Evolutionary conservation across 2,888 invertebrate genomes (phyloP).

Genomic region (Harpalus rubripes): DNA sequence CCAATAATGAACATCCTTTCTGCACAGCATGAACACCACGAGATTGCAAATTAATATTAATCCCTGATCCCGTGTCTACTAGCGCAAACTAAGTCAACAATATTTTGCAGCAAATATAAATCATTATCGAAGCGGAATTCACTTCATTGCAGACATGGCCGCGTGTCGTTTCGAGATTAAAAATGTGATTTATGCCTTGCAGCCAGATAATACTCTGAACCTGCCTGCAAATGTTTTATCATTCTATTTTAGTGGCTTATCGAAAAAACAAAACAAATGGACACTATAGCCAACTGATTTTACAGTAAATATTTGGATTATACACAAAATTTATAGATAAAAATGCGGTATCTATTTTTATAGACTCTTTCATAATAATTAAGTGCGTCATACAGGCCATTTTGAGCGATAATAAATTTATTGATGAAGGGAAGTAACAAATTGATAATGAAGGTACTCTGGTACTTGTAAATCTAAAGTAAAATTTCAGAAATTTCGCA

Average conservation of each 20-base stretch:
- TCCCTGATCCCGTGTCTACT: slow-evolving; percentile 21
- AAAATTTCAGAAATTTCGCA: no score
- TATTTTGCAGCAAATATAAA: slow-evolving; percentile 61
- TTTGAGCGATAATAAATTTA: no score
- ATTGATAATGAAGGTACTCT: no score
- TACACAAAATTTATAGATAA: neutral
- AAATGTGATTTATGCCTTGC: slow-evolving; percentile 64
- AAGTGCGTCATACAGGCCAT: neutral
- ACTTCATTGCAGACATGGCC: slow-evolving; percentile 58
- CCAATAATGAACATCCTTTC: slow-evolving; percentile 24
- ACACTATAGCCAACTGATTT: neutral
- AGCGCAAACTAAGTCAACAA: slow-evolving; percentile 54
- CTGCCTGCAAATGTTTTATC: slow-evolving; percentile 64
- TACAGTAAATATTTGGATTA: slow-evolving; percentile 3
- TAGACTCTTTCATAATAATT: neutral
- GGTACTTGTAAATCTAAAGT: no score
- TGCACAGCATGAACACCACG: neutral
- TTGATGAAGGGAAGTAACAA: no score
- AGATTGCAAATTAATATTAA: slow-evolving; percentile 17
- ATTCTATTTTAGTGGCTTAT: slow-evolving; percentile 62
- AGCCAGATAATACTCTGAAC: slow-evolving; percentile 57
- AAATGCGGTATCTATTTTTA: neutral
- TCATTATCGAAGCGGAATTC: slow-evolving; percentile 66
- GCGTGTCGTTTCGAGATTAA: slow-evolving; percentile 63
- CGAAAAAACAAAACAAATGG: slow-evolving; percentile 13